phyloP scores from a whole-genome alignment of 1,140 invertebrate genomes.

The Penaeus chinensis region DNA sequence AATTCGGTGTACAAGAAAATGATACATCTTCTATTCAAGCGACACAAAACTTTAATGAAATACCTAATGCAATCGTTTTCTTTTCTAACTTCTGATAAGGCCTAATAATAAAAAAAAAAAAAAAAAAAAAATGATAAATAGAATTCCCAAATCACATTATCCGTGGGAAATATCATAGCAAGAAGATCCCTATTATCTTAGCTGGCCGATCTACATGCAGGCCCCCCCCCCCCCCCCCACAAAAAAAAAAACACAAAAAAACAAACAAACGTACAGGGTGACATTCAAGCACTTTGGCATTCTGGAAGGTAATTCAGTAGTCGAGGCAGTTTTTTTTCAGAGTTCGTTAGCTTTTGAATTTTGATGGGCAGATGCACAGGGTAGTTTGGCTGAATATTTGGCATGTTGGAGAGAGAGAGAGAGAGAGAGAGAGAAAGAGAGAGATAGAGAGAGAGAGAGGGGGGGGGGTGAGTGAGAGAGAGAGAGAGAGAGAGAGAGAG shows the following conservation, averaged over 20 bases:
- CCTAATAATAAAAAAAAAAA: background rate
- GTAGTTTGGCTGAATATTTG: too few species aligned
- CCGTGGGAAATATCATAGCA: background rate
- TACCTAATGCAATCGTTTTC: background rate
- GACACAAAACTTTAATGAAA: background rate
- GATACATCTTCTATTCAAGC: background rate
- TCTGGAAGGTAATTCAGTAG: too few species aligned
- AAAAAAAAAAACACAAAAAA: too few species aligned
- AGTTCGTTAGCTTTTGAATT: too few species aligned
- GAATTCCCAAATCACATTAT: too few species aligned
- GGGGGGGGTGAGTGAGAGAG: background rate
- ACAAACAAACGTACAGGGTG: too few species aligned
- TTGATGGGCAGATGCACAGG: too few species aligned
- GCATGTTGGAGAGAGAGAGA: background rate
- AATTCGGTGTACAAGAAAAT: background rate
- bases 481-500: conserved; percentile 11
- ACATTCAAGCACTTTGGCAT: too few species aligned
- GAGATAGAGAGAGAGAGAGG: background rate
- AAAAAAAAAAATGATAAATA: background rate
- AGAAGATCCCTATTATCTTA: background rate
- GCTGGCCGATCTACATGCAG: background rate
- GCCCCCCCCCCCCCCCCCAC: too few species aligned
- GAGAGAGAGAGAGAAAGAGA: background rate
- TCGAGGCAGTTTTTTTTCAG: too few species aligned
- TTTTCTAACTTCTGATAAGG: background rate